Evolutionary conservation across 2,888 invertebrate species (phyloP).

Genomic region (Agrotis segetum): DNA sequence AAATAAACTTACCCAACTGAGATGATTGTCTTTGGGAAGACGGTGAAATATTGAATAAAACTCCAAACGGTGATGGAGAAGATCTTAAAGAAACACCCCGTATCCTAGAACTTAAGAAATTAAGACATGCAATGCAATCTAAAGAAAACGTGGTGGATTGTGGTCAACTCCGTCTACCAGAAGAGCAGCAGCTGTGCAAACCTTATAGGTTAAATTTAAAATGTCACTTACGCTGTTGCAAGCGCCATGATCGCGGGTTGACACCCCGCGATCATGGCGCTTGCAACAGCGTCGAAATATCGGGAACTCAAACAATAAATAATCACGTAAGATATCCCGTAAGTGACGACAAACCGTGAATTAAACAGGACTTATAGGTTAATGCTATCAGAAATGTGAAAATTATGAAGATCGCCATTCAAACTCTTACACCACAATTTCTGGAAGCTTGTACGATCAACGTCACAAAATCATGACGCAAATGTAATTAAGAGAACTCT

Average conservation of each 20-base stretch:
- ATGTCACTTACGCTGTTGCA: too few relatives aligned
- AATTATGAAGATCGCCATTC: background rate
- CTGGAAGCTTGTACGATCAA: background rate
- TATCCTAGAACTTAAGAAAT: too few relatives aligned
- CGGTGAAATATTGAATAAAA: too few relatives aligned
- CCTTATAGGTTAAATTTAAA: background rate
- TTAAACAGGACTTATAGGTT: background rate
- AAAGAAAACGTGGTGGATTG: background rate
- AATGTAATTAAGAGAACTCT: constrained; percentile 23
- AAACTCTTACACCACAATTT: background rate
- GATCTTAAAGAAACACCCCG: background rate
- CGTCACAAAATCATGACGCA: constrained; percentile 24
- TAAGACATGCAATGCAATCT: background rate
- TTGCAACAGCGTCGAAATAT: too few relatives aligned
- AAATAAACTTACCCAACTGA: background rate
- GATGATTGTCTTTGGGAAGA: too few relatives aligned
- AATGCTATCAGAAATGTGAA: background rate
- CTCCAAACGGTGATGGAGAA: too few relatives aligned
- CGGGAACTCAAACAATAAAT: too few relatives aligned
- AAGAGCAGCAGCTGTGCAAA: background rate
- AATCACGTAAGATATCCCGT: too few relatives aligned
- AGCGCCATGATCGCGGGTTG: too few relatives aligned
- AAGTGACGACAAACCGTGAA: too few relatives aligned
- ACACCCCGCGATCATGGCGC: too few relatives aligned
- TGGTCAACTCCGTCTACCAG: background rate